Base-by-base conservation (phyloP, 2,113 vertebrate species). In the Microtus pennsylvanicus region DNA sequence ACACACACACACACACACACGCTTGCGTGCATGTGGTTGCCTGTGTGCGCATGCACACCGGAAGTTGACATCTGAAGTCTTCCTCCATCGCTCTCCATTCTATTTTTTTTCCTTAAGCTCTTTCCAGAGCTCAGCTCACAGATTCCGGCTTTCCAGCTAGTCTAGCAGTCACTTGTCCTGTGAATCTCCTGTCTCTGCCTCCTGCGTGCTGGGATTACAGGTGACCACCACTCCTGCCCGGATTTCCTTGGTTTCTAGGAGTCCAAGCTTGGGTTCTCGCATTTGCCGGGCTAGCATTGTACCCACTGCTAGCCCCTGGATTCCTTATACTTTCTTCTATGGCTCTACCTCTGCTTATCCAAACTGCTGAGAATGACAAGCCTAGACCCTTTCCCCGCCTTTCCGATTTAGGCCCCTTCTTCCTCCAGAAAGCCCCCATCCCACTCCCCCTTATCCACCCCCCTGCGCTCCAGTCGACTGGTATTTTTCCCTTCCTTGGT, bases 21-120 rank as follows among this genome's bases (percentile, higher is more conserved):
- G 55, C 55, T 58, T 1, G 0, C 55, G 17, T 1, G 7, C 50
- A 26, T 1, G 14, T 50, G 14, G 16, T 1, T n/a, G 17, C 22
- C 10, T n/a, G 19, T 52, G 77, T 35, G 8, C 11, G 2, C 21
- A 58, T 0, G 6, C 58, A 58, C 19, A 58, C 14, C 22, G 72
- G 21, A 21, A 63, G n/a, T 42, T 83, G n/a, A 42, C n/a, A 4
- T 83, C 12, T 63, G 55, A 83, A 38, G n/a, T 42, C 55, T 63
- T 28, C n/a, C 22, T 83, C 55, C 0, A 4, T 61, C 19, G 5
- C 55, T 83, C 55, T 42, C 13, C 13, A 10, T 35, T 83, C n/a
- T 28, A 14, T 50, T 69, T 72, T 19, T 38, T 38, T 75, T 38
- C 52, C 55, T 28, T 38, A 61, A 38, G 55, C 55, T 58, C 55